Evolutionary conservation across 2,113 vertebrate genomes (phyloP), one percentile per base, ranked within the genome.

Genomic region (Prochilodus magdalenae): DNA sequence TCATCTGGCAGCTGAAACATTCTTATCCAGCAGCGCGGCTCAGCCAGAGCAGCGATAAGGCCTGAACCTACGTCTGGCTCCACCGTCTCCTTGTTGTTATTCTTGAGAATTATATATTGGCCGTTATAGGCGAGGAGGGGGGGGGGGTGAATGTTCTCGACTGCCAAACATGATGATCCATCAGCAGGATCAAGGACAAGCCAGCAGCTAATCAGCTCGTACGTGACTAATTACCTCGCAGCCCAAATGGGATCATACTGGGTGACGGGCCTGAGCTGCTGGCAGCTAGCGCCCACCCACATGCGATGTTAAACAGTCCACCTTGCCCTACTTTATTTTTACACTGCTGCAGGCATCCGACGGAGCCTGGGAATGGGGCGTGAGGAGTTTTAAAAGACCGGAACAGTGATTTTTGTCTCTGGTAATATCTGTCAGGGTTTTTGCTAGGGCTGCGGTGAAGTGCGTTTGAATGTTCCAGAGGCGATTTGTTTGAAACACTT

Each of bases 191-290:
- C 81, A 85, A 87, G 77, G 88, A 88, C 85, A 75, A 87, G 81
- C 66, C 53, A 87, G 84, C 86, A 86, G 89, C 89, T 93, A 93
- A 94, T 93, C 90, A 90, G 83, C 80, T 84, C 73, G 87, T 86
- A 87, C 89, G 86, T 93, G 92, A 93, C 92, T 92, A 92, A 93
- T 92, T 93, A 87, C 86, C 87, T 79, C 86, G 59, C 30, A 85
- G 83, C 87, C 81, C 86, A 89, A 92, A 90, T 90, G 87, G 89
- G 90, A 90, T 91, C 89, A 87, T 90, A 86, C 85, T 83, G 89
- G 90, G 89, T 87, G 88, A 83, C 86, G 81, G 86, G 87, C 80
- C 83, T 30, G 83, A 79, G 89, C 82, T 86, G 66, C 88, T 90
- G 84, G 88, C 89, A 88, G 86, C 86, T 88, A 90, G 70, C 24